Evolutionary conservation across 2,888 invertebrate species (phyloP), one percentile per base, ranked within the genome.

Genomic region (Epistrophe eligans): DNA sequence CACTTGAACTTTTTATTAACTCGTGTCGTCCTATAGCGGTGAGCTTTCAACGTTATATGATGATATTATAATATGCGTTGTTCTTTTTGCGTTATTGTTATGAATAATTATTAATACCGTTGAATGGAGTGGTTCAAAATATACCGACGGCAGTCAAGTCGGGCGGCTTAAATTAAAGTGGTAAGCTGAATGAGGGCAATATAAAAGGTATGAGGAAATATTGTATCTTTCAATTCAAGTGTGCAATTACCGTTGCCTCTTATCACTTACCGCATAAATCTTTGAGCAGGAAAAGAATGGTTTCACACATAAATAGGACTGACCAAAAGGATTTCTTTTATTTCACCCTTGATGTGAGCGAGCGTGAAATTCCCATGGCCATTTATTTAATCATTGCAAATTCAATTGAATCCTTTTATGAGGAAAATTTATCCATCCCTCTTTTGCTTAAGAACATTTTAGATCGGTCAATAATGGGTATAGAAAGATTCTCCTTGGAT

Each of bases 1-100:
- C 92, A 92, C 92, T 91, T 90, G 90, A 91, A 90, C 89, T 89
- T 89, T 89, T 89, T 89, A 89, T 89, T 89, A 88, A 84, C 87
- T 88, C 35, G 60, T 80, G 77, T 67, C 77, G 24, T 67, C 77
- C 77, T 77, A 17, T 17, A 17, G 38, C 76, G 55, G 72, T 55
- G 52, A 55, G 38, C 58, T 55, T 28, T 57, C 48, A 48, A 19
- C 66, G 52, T 62, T 50, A 72, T 77, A 77, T 32, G 24, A 81
- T 77, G 77, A 77, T 71, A 62, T 71, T 82, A 73, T 85, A 77
- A 74, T 74, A 40, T 28, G 24, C 38, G 52, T 43, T 72, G 52
- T 72, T 48, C 70, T 35, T 24, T 60, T 28, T 45, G 17, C 74
- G 77, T 83, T 71, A 76, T 83, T 79, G 83, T 87, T 87, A 83